A percentile compares a stretch with the other conserved stretches of the same genome.
These are phyloP conservation scores for Ploceus nigricollis DNA, from an alignment of 2,113 vertebrate species.

Conservation along the genomic window DNA sequence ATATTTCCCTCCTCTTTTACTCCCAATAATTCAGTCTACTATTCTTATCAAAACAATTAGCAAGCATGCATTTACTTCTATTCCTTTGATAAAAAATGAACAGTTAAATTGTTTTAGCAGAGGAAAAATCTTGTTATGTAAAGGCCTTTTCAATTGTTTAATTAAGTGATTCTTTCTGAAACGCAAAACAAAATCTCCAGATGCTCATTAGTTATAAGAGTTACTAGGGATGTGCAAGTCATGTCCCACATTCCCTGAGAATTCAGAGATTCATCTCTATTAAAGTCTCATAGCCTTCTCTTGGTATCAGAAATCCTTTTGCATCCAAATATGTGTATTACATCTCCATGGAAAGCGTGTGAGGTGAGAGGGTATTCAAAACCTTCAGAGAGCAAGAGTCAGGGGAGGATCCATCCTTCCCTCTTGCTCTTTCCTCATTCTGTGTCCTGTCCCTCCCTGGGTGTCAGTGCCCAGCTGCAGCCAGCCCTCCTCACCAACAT, in stretches of 20 bases:
- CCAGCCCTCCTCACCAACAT: not conserved
- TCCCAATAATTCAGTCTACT: not conserved
- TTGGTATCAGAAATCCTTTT: not conserved
- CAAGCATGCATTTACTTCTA: not conserved
- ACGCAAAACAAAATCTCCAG: not conserved
- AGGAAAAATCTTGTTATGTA: not conserved
- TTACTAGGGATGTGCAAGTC: not conserved
- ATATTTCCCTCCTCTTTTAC: not conserved
- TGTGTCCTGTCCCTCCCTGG: not conserved
- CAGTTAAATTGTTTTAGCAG: not conserved
- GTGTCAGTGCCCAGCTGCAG: accelerated
- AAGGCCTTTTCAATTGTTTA: not conserved
- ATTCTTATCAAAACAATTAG: not conserved
- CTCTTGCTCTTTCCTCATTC: not conserved
- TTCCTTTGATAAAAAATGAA: not conserved
- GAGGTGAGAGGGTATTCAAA: not conserved
- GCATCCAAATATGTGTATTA: accelerated
- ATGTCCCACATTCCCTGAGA: not conserved
- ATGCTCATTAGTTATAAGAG: not conserved
- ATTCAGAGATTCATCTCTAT: not conserved
- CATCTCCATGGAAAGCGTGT: not conserved
- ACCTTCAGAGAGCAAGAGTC: not conserved
- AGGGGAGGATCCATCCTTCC: not conserved
- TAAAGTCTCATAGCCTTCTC: not conserved
- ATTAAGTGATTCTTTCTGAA: not conserved